Evolutionary conservation across 53 echinoderm and acorn worm genomes (phyloP).

Genomic region (Holothuria leucospilota): DNA sequence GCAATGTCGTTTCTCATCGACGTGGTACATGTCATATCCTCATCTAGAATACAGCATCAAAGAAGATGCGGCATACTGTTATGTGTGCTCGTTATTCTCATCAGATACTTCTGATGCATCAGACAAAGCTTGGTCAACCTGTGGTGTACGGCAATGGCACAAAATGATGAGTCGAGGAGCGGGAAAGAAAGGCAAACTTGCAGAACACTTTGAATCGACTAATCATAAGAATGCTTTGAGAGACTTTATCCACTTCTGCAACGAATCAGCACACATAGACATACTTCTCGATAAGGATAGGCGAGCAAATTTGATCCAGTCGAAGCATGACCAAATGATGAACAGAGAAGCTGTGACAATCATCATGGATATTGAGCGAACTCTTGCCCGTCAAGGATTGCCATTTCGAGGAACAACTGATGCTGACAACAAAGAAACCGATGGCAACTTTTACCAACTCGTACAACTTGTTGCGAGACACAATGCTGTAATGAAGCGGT

Average conservation of each 20-base stretch:
- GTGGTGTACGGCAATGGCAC: background rate
- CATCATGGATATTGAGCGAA: background rate
- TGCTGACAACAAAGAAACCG: background rate
- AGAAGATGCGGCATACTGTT: no score
- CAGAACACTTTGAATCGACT: background rate
- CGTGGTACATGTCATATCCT: no score
- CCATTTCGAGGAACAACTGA: background rate
- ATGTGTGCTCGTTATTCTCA: no score
- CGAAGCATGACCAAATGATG: background rate
- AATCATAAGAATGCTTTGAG: background rate
- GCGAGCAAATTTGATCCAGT: no score
- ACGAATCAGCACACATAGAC: background rate
- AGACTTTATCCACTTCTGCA: background rate
- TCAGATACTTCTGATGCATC: background rate
- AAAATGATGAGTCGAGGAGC: background rate
- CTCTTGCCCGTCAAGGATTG: background rate
- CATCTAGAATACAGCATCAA: no score
- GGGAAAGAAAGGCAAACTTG: background rate
- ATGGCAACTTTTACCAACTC: background rate
- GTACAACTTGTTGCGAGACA: background rate
- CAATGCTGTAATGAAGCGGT: background rate
- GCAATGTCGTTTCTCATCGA: no score
- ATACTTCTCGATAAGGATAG: no score
- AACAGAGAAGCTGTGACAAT: background rate
- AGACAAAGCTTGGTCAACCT: background rate